Evolutionary conservation across 2,797 vertebrate species (phyloP), one percentile per base, ranked within the genome.

Genomic region (Epinephelus coioides): DNA sequence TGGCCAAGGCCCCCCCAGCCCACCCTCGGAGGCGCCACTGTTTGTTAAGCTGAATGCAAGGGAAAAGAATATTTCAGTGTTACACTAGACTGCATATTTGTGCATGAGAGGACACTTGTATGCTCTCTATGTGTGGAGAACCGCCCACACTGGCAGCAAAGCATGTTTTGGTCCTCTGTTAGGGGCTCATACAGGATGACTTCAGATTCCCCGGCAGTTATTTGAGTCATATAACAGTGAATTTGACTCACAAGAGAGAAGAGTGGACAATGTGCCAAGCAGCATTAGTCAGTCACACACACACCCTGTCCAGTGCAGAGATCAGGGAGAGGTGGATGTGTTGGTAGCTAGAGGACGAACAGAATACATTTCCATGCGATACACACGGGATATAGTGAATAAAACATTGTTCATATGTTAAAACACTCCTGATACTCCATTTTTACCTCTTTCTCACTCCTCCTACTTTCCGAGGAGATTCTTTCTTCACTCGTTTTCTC

Each of bases 101-200:
- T 82, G 51, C 19, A 14, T 34, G 47, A 81, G 63, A 54, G 61
- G 56, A 72, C 18, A 53, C 74, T 67, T 71, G 9, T 60, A 27
- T 68, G 64, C 63, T 11, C n/a, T 69, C 55, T 57, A 50, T 23
- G 46, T 64, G 50, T 18, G 17, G 27, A 38, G 57, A 74, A 67
- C 66, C 83, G 57, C 87, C 84, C 73, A 65, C 60, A 10, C 81
- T 93, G 91, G 90, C 92, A 85, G 79, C 76, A 12, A 13, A 82
- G 79, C 55, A 81, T 95, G 92, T 93, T 93, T 89, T 94, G 90
- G 81, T 92, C 65, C 66, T 86, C 74, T 2, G 34, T 43, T 34
- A 64, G 23, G 46, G 78, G 70, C 76, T 77, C 38, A 63, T 64
- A 27, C 38, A 76, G 73, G 73, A 88, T 86, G 87, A 92, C 83